phyloP scores from a whole-genome alignment of 2,797 vertebrate species.

The Apodemus agrarius region DNA sequence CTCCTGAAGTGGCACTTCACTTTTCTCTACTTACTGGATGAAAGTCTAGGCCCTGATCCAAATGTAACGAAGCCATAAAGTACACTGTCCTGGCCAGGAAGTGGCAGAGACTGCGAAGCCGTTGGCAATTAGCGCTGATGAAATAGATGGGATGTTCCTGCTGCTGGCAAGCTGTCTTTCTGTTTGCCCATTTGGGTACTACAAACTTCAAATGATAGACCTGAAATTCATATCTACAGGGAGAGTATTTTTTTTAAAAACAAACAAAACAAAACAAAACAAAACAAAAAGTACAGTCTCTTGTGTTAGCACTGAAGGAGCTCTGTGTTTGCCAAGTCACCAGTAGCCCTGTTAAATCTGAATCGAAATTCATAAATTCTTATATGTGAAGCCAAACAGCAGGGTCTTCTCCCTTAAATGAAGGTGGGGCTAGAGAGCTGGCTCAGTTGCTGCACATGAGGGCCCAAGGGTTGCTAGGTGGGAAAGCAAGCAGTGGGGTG shows the following conservation, averaged over 20 bases:
- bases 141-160: not conserved
- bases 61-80: not conserved
- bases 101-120: not conserved
- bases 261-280: too few relatives aligned
- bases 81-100: not conserved
- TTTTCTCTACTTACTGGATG: not conserved
- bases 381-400: not conserved
- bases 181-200: not conserved
- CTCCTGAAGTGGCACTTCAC: conserved; percentile 37
- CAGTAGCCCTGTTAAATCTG: not conserved
- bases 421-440: not conserved
- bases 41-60: not conserved
- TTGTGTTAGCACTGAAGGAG: not conserved
- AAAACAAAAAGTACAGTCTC: not conserved
- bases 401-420: not conserved
- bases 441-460: not conserved
- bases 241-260: not conserved
- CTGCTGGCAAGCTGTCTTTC: not conserved
- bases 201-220: not conserved
- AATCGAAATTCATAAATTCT: not conserved
- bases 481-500: not conserved
- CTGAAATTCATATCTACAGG: not conserved
- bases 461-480: not conserved
- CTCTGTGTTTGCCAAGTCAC: not conserved
- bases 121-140: conserved; percentile 20